A percentile compares a stretch with the other conserved stretches of the same genome.
These are phyloP conservation scores for Odobenus rosmarus DNA, from an alignment of 2,113 vertebrate genomes.

Conservation along the genomic window DNA sequence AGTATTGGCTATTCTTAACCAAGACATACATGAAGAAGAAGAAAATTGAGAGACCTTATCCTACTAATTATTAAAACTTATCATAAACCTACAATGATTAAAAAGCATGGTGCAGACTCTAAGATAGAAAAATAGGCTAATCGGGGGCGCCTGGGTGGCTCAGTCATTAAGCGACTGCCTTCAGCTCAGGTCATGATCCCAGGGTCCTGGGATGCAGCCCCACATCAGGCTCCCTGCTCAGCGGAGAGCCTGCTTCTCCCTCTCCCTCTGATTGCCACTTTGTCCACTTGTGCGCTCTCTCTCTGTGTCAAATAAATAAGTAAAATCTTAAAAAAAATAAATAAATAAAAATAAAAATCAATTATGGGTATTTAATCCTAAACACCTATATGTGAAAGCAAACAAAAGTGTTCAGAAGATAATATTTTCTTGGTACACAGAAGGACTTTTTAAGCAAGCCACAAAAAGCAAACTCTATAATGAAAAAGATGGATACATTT, in stretches of 20 bases:
- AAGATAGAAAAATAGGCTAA: not conserved
- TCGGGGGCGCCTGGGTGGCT: not conserved
- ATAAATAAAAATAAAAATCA: no score
- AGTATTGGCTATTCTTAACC: not conserved
- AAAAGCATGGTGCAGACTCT: not conserved
- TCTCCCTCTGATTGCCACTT: no score
- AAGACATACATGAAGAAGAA: not conserved
- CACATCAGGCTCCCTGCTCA: no score
- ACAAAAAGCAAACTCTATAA: not conserved
- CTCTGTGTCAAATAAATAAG: no score
- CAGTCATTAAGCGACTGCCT: no score
- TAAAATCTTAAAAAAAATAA: no score
- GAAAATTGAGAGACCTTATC: not conserved
- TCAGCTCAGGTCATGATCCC: no score
- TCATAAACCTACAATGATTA: not conserved
- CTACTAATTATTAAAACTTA: slow-evolving; percentile 14
- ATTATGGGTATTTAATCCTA: not conserved
- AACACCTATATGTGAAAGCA: not conserved
- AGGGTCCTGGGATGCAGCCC: no score
- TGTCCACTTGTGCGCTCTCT: no score
- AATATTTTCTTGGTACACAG: not conserved
- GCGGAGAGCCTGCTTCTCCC: no score
- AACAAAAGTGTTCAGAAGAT: slow-evolving; percentile 10
- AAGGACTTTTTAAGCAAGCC: not conserved
- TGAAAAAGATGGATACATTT: not conserved